Percentiles rank a stretch among this genome's conserved stretches.
These are phyloP conservation scores for Phoebastria nigripes DNA, from an alignment of 2,797 vertebrate species.

Conservation along the genomic window DNA sequence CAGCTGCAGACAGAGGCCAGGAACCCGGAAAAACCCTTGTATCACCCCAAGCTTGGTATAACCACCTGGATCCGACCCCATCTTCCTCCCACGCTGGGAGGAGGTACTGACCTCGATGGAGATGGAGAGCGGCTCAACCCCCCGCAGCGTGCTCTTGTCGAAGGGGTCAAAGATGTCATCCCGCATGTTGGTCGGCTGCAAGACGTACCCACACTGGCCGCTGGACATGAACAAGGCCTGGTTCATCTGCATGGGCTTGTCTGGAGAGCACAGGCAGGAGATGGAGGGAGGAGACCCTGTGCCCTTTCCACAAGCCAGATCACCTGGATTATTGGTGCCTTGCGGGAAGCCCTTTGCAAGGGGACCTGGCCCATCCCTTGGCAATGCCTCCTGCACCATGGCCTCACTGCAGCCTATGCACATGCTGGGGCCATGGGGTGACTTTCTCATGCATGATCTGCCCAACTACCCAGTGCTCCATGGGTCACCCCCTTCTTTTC, in stretches of 20 bases:
- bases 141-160: conserved; percentile 86
- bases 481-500: not conserved
- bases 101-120: conserved; percentile 84
- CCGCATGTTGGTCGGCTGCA: conserved; percentile 92
- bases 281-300: not conserved
- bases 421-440: accelerated
- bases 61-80: not conserved
- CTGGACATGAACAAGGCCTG: conserved; percentile 95
- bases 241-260: conserved; percentile 99
- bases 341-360: not conserved
- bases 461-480: not conserved
- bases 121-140: conserved; percentile 82
- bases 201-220: conserved; percentile 90
- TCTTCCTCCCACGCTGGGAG: not conserved
- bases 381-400: not conserved
- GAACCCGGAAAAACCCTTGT: not conserved
- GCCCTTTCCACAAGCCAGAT: not conserved
- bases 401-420: not conserved
- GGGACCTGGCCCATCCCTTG: not conserved
- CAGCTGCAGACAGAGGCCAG: not conserved
- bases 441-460: accelerated
- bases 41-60: not conserved
- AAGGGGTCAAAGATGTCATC: conserved; percentile 95
- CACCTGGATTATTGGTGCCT: not conserved
- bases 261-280: conserved; percentile 68